Evolutionary conservation across 2,797 vertebrate species (phyloP), one percentile per base, ranked within the genome.

Genomic region (Neostethus bicornis): DNA sequence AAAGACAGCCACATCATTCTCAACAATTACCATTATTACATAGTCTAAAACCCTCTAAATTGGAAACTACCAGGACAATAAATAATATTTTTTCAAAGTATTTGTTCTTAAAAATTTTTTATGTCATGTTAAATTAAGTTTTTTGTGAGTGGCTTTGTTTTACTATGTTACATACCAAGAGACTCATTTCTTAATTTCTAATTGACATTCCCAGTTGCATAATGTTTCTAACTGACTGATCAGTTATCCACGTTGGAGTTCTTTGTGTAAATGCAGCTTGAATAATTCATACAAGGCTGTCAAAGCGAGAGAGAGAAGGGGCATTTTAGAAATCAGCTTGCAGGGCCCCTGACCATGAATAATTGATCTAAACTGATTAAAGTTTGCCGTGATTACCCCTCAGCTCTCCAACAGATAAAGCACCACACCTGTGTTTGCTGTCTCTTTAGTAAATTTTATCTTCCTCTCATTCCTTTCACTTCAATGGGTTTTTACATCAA

Each of bases 291-390:
- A 79, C 55, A 59, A 59, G 75, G 70, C 89, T 87, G 88, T 91
- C 89, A 89, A 85, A 79, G 82, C 59, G 73, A 54, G 68, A 50
- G 68, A 50, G 80, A 70, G 78, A 86, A 51, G 79, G 64, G 75
- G 86, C 80, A 80, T 90, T 90, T 90, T 87, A 83, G 85, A 92
- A 91, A 92, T 89, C 86, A 84, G 77, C 85, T 84, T 70, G 58
- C 85, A 65, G 85, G 84, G 90, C 91, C 91, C 89, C 90, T 86
- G 88, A 89, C 82, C 88, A 93, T 93, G 89, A 93, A 93, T 93
- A 90, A 93, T 93, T 92, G 89, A 93, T 91, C 87, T 87, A 70
- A 89, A 87, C 89, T 93, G 92, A 93, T 93, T 92, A 92, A 92
- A 92, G 88, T 92, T 93, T 90, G 85, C 91, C 60, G 75, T 92